Evolutionary conservation across 2,113 vertebrate species (phyloP), one percentile per base, ranked within the genome.

Genomic region (Anser brachyrhynchus): DNA sequence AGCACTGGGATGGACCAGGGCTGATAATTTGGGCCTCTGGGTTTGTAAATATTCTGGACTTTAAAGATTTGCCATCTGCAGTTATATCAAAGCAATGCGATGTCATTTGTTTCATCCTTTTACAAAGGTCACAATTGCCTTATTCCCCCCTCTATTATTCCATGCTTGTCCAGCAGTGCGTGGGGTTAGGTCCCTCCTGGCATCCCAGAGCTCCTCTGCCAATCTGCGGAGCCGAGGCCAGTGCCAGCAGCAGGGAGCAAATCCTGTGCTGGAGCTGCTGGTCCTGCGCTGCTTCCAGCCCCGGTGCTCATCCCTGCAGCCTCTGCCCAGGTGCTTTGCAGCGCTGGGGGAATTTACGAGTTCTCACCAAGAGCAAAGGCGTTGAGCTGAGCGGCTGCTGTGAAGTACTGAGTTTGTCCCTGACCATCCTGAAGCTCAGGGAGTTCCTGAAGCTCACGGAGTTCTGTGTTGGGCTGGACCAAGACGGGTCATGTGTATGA

Each of bases 271-370:
- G 73, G 33, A 55, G 43, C 61, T 82, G 51, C 31, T 7, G 26
- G 7, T 51, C 26, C 73, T 64, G 29, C 29, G 29, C 7, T 26
- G 2, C 29, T 35, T 54, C 67, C 44, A n/a, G 2, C 33, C 26
- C 17, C 13, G 26, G 9, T 8, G 4, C 43, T 59, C 20, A 13
- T 25, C 62, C 1, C 1, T 12, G 26, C 25, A 18, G 44, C 23
- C 44, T 39, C 35, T 9, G 5, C 8, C 39, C 44, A 17, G 31
- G 41, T 13, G 31, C 67, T 75, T 23, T 35, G n/a, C 14, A 4
- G 67, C 26, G 39, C 13, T 0, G 1, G 18, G 31, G 17, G 19
- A 1, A 1, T 44, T 84, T 43, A 20, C 8, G 20, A 23, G n/a
- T 15, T 31, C 25, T 84, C 43, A 54, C 22, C 4, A 2, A 25